These are phyloP conservation scores for Pandemis corylana DNA, from an alignment of 2,888 invertebrate species.

Conservation along the genomic window DNA sequence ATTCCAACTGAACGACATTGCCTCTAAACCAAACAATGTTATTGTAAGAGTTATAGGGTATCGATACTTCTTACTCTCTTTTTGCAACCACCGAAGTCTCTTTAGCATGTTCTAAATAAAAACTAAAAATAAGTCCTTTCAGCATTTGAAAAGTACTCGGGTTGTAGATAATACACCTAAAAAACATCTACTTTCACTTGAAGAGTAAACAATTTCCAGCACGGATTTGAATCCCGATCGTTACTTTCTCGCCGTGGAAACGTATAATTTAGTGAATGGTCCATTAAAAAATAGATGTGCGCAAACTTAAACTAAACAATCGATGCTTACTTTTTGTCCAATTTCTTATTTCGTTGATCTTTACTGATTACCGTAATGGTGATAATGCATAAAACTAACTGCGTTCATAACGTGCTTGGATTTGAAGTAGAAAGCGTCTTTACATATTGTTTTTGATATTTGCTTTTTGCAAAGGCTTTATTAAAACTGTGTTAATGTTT, in stretches of 20 bases:
- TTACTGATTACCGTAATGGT: slow-evolving; percentile 68
- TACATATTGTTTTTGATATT: slow-evolving; percentile 63
- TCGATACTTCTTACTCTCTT: neutral
- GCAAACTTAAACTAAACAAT: slow-evolving; percentile 69
- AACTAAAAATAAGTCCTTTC: slow-evolving; percentile 21
- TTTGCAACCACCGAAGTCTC: slow-evolving; percentile 2
- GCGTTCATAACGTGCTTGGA: slow-evolving; percentile 59
- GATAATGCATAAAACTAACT: slow-evolving; percentile 69
- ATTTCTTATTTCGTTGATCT: slow-evolving; percentile 64
- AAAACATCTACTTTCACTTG: slow-evolving; percentile 68
- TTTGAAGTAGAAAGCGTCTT: slow-evolving; percentile 67
- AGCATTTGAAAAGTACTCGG: slow-evolving; percentile 39
- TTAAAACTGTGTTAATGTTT: slow-evolving; percentile 33
- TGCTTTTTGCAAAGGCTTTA: slow-evolving; percentile 56
- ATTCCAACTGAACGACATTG: slow-evolving; percentile 70
- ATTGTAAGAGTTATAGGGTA: neutral
- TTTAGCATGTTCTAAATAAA: slow-evolving; percentile 9
- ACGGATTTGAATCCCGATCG: slow-evolving; percentile 65
- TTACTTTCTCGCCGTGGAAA: slow-evolving; percentile 73
- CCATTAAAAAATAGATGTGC: slow-evolving; percentile 64
- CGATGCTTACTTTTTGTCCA: slow-evolving; percentile 60
- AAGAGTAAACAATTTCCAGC: slow-evolving; percentile 64
- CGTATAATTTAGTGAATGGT: slow-evolving; percentile 75
- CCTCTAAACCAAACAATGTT: slow-evolving; percentile 52
- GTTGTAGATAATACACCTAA: slow-evolving; percentile 48